Base-by-base conservation (phyloP, 2,888 invertebrate genomes). In the Parelbella ahira region DNA sequence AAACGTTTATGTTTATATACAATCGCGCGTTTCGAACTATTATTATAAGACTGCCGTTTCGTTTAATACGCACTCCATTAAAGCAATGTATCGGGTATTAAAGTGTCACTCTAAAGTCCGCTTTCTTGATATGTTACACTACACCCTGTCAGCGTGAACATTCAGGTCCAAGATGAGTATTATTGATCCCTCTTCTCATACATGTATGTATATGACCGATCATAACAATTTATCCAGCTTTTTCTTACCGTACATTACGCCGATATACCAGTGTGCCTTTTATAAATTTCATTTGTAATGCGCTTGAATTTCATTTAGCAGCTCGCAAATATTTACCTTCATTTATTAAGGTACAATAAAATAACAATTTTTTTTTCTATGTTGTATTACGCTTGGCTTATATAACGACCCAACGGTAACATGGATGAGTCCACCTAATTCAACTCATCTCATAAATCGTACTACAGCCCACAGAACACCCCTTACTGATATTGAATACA, bases 111-210 rank as follows among this genome's bases (percentile, higher is more conserved):
- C 51, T 53, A 53, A 58, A 59, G 51, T 59, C 54, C 53, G 58
- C 56, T 58, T 63, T 60, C 60, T 66, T 81, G 82, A 82, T 82
- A 82, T 82, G 82, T 82, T 63, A 68, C 58, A 68, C 68, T 66
- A 69, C 66, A 82, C 82, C 81, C 81, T 80, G 78, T 78, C 63
- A 64, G 70, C 63, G 63, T 68, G 60, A 68, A 61, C 67, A 69
- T 66, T 58, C 69, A 63, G 62, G 64, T 70, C 63, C 64, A 59
- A 68, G 59, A 63, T 70, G 68, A 70, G 60, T 69, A 63, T 64
- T 67, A 61, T 71, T 80, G 80, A 66, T 78, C 79, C 80, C 51
- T 63, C 60, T 60, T 60, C 48, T 43, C 29, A 24, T 39, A 12
- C 30, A 7, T 6, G n/a, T n/a, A n/a, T n/a, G 21, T 28, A 37